These are phyloP conservation scores for Phainopepla nitens DNA, from an alignment of 2,113 vertebrate species.

Conservation along the genomic window DNA sequence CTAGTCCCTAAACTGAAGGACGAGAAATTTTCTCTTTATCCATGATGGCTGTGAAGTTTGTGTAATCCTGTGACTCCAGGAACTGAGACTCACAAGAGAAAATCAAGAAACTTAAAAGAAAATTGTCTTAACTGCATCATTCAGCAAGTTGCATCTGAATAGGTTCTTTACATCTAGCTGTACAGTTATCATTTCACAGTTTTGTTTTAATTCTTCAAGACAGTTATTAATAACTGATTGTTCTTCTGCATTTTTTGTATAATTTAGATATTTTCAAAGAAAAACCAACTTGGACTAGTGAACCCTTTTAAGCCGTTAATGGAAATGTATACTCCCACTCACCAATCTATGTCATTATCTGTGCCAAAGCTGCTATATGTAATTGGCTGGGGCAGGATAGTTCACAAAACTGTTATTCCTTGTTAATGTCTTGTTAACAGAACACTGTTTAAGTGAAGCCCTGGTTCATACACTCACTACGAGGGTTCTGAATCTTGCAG, in stretches of 20 bases:
- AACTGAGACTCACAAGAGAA: background rate
- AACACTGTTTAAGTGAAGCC: background rate
- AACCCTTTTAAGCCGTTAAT: constrained; percentile 17
- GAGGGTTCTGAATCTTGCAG: background rate
- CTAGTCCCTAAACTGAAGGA: background rate
- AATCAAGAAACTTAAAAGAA: background rate
- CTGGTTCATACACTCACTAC: background rate
- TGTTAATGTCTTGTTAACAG: background rate
- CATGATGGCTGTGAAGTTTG: background rate
- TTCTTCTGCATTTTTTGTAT: background rate
- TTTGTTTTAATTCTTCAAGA: background rate
- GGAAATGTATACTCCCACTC: constrained; percentile 4
- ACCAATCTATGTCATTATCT: background rate
- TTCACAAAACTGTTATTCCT: background rate
- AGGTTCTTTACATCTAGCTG: background rate
- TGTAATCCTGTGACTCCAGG: background rate
- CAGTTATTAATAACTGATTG: background rate
- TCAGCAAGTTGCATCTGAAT: background rate
- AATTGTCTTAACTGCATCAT: background rate
- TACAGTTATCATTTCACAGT: background rate
- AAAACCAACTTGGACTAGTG: background rate
- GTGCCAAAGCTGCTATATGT: background rate
- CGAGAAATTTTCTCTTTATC: background rate
- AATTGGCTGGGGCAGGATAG: background rate
- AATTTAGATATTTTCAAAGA: constrained; percentile 32